Evolutionary conservation across 2,797 vertebrate genomes (phyloP), one percentile per base, ranked within the genome.

Genomic region (Discoglossus pictus): DNA sequence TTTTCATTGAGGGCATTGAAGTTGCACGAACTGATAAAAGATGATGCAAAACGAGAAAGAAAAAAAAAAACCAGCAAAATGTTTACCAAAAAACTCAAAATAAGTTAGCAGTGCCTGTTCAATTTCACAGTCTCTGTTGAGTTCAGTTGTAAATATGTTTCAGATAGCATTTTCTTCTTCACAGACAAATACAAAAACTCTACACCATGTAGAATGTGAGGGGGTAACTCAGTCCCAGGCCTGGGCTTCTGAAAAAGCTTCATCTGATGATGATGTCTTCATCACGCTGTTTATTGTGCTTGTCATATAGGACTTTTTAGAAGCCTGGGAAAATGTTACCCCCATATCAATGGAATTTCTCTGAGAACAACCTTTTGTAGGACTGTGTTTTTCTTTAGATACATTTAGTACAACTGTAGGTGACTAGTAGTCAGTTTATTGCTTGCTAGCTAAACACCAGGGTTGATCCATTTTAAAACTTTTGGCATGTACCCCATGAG

Each of bases 91-190:
- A 91, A 91, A 86, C 86, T 88, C 86, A 87, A 93, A 94, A 91
- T 92, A 94, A 89, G 53, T 89, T 88, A 93, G 91, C 94, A 97
- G 95, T 99, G 97, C 97, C 95, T 98, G 95, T 94, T 93, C 88
- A 88, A 92, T 93, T 93, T 96, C 93, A 94, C 92, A 92, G 88
- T 92, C 91, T 93, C 92, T 92, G 91, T 92, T 92, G 90, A 93
- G 91, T 94, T 95, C 92, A 92, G 90, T 93, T 98, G 94, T 98
- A 95, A 93, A 94, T 94, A 95, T 94, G 87, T 90, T 91, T 90
- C 89, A 93, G 93, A 94, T 90, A 89, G 90, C 89, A 88, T 89
- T 90, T 89, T 93, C 91, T 92, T 90, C 86, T 83, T 76, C 86
- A 83, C 80, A 68, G 35, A 66, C 79, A 82, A 56, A 65, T 78